These are phyloP conservation scores for Clytia hemisphaerica DNA, from an alignment of 30 jellyfish, hydroid and myxozoan species.

Conservation along the genomic window DNA sequence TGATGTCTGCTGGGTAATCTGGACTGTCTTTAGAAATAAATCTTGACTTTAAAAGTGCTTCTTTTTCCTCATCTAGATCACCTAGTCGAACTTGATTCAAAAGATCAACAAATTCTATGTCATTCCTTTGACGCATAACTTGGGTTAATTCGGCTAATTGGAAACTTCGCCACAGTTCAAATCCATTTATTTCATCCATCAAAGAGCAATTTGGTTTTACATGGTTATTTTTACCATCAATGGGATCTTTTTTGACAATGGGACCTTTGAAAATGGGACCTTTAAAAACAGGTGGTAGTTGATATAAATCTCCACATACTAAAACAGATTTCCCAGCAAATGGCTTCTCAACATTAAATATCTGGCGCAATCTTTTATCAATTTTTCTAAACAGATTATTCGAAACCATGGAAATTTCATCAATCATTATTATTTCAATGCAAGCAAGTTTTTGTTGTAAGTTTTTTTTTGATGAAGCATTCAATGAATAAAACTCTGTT, in stretches of 20 bases:
- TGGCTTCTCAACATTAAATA: slow-evolving; percentile 1
- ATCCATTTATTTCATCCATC: too few species aligned
- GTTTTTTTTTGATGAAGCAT: too few species aligned
- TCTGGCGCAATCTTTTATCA: too few species aligned
- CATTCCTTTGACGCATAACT: not conserved
- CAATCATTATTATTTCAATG: not conserved
- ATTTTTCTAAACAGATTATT: not conserved
- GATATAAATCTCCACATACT: not conserved
- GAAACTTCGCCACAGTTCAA: too few species aligned
- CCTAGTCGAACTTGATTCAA: not conserved
- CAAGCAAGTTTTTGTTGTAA: not conserved
- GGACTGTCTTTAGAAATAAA: not conserved
- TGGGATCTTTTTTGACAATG: too few species aligned
- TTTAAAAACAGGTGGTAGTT: slow-evolving; percentile 5
- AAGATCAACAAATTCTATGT: not conserved
- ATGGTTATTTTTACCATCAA: too few species aligned
- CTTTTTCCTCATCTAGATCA: too few species aligned
- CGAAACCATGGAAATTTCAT: slow-evolving; percentile 12
- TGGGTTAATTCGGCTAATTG: not conserved
- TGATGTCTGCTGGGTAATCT: not conserved
- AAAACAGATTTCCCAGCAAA: too few species aligned
- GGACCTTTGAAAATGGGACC: not conserved
- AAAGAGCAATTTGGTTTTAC: too few species aligned
- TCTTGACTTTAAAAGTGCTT: not conserved
- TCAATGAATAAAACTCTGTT: not conserved